Percentiles rank a stretch among this genome's conserved stretches.
phyloP scores from a whole-genome alignment of 2,113 vertebrate genomes.

The Podocnemis expansa region DNA sequence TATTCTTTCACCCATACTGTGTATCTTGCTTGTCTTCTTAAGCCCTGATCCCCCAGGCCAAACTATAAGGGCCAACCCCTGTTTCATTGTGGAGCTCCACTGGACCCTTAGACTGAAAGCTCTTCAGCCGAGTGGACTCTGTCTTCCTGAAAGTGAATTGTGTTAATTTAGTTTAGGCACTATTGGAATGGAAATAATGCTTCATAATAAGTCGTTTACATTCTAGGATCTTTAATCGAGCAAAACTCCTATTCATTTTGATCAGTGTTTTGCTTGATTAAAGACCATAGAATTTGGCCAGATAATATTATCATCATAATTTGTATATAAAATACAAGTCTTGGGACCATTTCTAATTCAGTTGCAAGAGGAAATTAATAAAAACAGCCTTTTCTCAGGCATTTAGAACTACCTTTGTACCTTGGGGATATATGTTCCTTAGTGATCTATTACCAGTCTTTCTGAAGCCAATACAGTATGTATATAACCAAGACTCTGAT shows the following conservation, averaged over 20 bases:
- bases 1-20: not conserved
- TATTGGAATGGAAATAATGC: not conserved
- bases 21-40: not conserved
- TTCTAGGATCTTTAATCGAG: not conserved
- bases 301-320: accelerated
- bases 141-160: not conserved
- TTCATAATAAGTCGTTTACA: not conserved
- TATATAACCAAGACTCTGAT: not conserved
- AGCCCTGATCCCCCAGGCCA: not conserved
- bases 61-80: not conserved
- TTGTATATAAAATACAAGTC: not conserved
- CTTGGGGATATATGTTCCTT: not conserved
- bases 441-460: not conserved
- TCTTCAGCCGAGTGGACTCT: not conserved
- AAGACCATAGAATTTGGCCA: not conserved
- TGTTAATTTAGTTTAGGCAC: not conserved
- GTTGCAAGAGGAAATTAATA: not conserved
- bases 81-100: not conserved
- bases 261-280: not conserved
- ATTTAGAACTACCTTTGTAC: not conserved
- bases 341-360: not conserved
- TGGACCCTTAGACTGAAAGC: not conserved
- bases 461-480: not conserved
- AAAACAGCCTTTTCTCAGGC: not conserved
- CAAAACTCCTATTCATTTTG: slow-evolving; percentile 5